Evolutionary conservation across 2,113 vertebrate genomes (phyloP), one percentile per base, ranked within the genome.

Genomic region (Phalacrocorax brasilianus): DNA sequence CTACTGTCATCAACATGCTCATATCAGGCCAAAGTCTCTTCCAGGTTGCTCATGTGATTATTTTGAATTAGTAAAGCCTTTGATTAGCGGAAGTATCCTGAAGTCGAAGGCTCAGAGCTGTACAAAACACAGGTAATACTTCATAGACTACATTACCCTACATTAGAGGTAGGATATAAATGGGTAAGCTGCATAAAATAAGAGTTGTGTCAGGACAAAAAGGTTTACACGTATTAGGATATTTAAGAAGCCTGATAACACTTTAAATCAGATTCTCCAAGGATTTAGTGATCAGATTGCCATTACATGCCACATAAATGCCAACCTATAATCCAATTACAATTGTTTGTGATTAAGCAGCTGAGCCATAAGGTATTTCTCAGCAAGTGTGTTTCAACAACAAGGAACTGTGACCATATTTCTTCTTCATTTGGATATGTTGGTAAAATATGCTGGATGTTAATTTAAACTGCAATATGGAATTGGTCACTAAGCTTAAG

Each of bases 41-140:
- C 33, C 73, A 91, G 20, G 62, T 95, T 94, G 70, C 35, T 94
- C 35, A 77, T 28, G 44, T 79, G 71, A 84, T 65, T 95, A 50
- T 94, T 95, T 72, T 73, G 55, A 91, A 75, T 92, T 30, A 82
- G 27, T 79, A 67, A 55, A 66, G 79, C 75, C 55, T 96, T 96
- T 91, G 61, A 85, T 94, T 80, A 89, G 45, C 11, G 32, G 20
- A 86, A 76, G 33, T 40, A 66, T 89, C 56, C 45, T 66, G 45
- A 62, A 83, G 9, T 28, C 56, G 38, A 86, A 68, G 1, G 10
- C 22, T 82, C 14, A 33, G 24, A 53, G 50, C 9, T 59, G 26
- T 55, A 50, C 21, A 33, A 45, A 86, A 65, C 8, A 44, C 12
- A 30, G 23, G 6, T 26, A 68, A 15, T 65, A 63, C 12, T 56